Conservation (phyloP, 2,797 vertebrate species). For the Argentina silus region DNA sequence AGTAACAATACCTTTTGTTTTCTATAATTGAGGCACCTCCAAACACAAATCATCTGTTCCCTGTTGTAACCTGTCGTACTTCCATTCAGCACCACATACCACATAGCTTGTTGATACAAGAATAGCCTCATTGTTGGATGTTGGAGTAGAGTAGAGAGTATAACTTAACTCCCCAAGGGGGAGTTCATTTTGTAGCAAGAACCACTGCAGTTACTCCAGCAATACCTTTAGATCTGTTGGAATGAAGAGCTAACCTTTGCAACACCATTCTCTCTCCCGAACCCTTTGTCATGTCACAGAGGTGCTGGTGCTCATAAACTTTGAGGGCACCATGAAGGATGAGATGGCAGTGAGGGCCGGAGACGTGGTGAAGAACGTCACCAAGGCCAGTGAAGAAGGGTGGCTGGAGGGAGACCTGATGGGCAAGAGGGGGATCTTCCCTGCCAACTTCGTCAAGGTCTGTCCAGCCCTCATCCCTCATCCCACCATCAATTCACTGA, state of each 20-base stretch:
- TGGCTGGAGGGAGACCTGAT: slow-evolving; percentile 84
- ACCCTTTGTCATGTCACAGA: slow-evolving; percentile 60
- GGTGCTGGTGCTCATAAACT: slow-evolving; percentile 84
- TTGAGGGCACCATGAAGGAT: slow-evolving; percentile 75
- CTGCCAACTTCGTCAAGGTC: slow-evolving; percentile 83
- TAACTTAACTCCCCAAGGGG: too few species aligned
- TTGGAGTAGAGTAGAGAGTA: slow-evolving; percentile 18
- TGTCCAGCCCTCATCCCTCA: background rate
- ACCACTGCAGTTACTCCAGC: background rate
- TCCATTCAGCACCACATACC: slow-evolving; percentile 23
- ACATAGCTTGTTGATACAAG: slow-evolving; percentile 47
- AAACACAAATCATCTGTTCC: background rate
- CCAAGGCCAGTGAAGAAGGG: slow-evolving; percentile 73
- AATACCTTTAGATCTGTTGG: background rate
- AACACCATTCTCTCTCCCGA: background rate
- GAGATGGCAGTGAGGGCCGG: slow-evolving; percentile 80
- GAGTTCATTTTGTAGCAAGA: too few species aligned
- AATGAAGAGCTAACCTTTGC: background rate
- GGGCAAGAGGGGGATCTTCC: slow-evolving; percentile 83
- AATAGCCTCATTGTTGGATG: slow-evolving; percentile 35
- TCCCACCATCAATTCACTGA: background rate
- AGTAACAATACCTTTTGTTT: background rate
- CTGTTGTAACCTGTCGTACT: background rate
- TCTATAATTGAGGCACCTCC: too few species aligned
- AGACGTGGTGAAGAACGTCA: slow-evolving; percentile 83